phyloP scores from a whole-genome alignment of 1,140 invertebrate genomes.

The Lamellibrachia luymesi region DNA sequence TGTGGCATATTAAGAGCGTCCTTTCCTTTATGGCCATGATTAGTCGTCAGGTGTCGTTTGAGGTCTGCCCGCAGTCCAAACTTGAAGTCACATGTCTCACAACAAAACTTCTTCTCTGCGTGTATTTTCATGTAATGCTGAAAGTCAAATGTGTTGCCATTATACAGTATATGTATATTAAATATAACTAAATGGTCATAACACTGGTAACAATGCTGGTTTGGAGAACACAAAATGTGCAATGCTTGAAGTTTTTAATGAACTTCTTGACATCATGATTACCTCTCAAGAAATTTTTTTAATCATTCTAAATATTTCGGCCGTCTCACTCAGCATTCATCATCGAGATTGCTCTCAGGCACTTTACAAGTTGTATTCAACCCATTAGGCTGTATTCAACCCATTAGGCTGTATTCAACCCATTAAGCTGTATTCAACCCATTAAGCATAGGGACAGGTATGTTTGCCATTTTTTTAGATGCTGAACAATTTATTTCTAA shows the following conservation, averaged over 20 bases:
- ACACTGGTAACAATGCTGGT: neutral
- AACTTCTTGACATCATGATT: neutral
- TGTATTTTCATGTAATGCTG: neutral
- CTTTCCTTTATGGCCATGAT: neutral
- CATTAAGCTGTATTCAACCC: no score
- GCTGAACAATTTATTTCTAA: no score
- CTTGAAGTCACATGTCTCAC: neutral
- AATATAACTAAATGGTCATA: neutral
- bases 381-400: no score
- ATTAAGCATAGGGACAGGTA: no score
- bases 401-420: no score
- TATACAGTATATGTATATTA: neutral
- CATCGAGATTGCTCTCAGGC: no score
- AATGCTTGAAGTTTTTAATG: neutral
- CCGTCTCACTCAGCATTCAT: no score
- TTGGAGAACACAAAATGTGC: neutral
- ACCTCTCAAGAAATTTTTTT: no score
- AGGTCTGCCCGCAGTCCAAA: neutral
- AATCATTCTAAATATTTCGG: no score
- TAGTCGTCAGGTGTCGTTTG: neutral
- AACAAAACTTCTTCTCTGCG: neutral
- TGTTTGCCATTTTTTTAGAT: no score
- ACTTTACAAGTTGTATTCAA: no score
- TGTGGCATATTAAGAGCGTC: neutral
- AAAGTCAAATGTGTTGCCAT: neutral